Conservation (phyloP, 23 tunicate species). For the Halocynthia roretzi region DNA sequence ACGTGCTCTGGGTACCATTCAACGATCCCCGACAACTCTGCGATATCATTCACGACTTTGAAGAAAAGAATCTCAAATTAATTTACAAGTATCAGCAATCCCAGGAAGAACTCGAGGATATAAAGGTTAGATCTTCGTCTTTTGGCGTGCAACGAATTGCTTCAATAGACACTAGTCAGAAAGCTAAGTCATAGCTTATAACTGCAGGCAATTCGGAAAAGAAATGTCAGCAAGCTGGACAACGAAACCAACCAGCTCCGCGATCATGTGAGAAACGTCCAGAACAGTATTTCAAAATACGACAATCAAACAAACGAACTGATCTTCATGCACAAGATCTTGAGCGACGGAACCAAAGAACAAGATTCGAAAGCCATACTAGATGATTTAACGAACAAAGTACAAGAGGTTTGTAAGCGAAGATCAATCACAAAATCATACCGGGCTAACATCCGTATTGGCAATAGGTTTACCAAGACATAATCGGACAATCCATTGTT, state of each 20-base stretch:
- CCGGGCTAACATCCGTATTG: no score
- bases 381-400: constrained; percentile 21
- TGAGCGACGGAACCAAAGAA: constrained; percentile 41
- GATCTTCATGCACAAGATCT: constrained; percentile 34
- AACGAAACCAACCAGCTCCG: constrained; percentile 19
- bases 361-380: constrained; percentile 35
- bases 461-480: constrained; percentile 46
- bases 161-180: no score
- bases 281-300: constrained; percentile 17
- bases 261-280: constrained; percentile 34
- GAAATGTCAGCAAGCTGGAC: neutral
- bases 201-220: no score
- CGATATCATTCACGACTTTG: constrained; percentile 38
- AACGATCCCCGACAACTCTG: constrained; percentile 27
- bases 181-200: no score
- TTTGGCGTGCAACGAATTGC: no score
- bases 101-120: constrained; percentile 58
- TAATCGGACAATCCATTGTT: constrained; percentile 48
- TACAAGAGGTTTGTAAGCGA: constrained; percentile 26
- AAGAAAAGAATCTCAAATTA: constrained; percentile 67
- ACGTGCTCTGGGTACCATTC: neutral
- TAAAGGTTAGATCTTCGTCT: constrained; percentile 14
- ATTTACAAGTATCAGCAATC: constrained; percentile 51
- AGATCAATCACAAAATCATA: neutral
- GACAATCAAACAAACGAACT: constrained; percentile 23